Base-by-base conservation (phyloP, 2,113 vertebrate genomes). In the Egretta garzetta region DNA sequence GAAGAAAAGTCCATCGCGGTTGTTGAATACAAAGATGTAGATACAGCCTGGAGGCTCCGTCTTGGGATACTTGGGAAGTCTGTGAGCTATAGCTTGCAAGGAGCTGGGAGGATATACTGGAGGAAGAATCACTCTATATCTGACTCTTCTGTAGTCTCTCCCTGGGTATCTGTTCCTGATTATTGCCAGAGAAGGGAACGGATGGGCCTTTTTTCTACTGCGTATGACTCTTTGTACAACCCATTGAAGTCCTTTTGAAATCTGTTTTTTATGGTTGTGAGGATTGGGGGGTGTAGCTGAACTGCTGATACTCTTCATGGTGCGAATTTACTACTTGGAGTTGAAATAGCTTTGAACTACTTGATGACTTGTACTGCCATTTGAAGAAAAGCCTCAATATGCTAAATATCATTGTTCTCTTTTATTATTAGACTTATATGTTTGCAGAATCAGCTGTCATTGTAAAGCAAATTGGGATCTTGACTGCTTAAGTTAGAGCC, bases 371-470 rank as follows among this genome's bases (percentile, higher is more conserved):
- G 39, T 45, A 6, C 37, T 50, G 37, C 63, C 53, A 41, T 63
- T 95, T 9, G 2, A 70, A 75, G 39, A 88, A 15, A 37, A 11
- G 6, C 8, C 1, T 7, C 43, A 75, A 15, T 53, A 64, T 77
- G 50, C 66, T 85, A 53, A 93, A 75, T 93, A 53, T 62, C 53
- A 68, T 83, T 68, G 70, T 93, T 96, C 66, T 62, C 22, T 96
- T 94, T 90, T 70, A 56, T 92, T 85, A 80, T 76, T 80, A 73
- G 85, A 71, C n/a, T 66, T 72, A 14, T 75, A 12, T 12, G 16
- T 80, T 96, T 92, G 79, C n/a, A 90, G 72, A 90, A 86, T 33
- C 55, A 70, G 49, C 56, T 94, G 80, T 67, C 55, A 74, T 32
- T 58, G 37, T 47, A 77, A 80, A 93, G 63, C 59, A 86, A 86